Conservation (phyloP, 2,888 invertebrate genomes). For the Oscheius onirici region DNA sequence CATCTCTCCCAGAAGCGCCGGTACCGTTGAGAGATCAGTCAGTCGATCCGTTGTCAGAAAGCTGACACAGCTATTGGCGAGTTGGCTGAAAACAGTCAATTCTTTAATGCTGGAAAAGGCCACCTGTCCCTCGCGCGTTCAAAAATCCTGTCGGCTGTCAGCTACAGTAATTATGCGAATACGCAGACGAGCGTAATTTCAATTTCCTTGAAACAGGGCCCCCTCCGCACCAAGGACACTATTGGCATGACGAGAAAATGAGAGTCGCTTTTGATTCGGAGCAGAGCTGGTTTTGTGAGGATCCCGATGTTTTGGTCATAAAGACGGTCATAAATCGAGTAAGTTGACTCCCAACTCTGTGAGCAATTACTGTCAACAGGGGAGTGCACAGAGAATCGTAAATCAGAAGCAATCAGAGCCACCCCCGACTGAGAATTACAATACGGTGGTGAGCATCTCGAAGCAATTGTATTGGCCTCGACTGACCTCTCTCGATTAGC, state of each 20-base stretch:
- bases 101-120: background rate
- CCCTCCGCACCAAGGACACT: background rate
- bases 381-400: background rate
- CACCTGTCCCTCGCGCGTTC: background rate
- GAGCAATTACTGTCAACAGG: background rate
- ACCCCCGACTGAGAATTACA: background rate
- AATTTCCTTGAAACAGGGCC: conserved; percentile 24
- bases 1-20: background rate
- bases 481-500: conserved; percentile 7
- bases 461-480: too few species aligned
- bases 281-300: too few species aligned
- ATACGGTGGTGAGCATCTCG: too few species aligned
- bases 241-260: conserved; percentile 10
- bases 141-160: conserved; percentile 25
- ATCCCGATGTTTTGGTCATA: background rate
- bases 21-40: background rate
- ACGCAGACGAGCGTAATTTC: conserved; percentile 11
- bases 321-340: background rate
- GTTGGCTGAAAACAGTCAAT: background rate
- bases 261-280: background rate
- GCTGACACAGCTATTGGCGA: conserved; percentile 6
- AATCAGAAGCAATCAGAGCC: background rate
- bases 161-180: conserved; percentile 28
- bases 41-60: background rate
- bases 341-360: background rate